phyloP scores from a whole-genome alignment of 1,140 invertebrate species.

The Tetragnatha versicolor region DNA sequence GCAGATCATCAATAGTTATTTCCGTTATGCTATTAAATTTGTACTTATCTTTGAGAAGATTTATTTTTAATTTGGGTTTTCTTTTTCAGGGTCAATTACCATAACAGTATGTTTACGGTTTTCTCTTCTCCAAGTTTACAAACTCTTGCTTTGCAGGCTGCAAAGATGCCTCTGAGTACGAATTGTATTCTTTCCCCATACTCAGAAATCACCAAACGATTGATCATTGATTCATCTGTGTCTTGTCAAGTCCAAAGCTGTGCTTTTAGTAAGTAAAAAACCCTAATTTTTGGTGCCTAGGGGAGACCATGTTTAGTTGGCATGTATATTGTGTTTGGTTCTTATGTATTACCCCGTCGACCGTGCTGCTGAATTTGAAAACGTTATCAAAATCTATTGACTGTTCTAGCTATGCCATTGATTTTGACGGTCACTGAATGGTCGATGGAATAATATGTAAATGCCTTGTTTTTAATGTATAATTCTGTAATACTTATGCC shows the following conservation, averaged over 20 bases:
- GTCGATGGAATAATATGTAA: no score
- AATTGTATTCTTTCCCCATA: conserved; percentile 51
- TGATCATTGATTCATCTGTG: conserved; percentile 27
- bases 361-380: no score
- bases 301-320: no score
- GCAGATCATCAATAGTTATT: not conserved
- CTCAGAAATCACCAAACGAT: conserved; percentile 35
- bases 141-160: not conserved
- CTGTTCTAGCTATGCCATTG: no score
- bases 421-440: no score
- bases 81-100: conserved; percentile 31
- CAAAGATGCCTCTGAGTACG: conserved; percentile 27
- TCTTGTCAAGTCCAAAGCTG: conserved; percentile 17
- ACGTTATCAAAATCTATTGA: no score
- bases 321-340: no score
- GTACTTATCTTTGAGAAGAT: not conserved
- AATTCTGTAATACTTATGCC: no score
- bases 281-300: no score
- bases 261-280: conserved; percentile 35
- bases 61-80: conserved; percentile 4
- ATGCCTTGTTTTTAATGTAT: no score
- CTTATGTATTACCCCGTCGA: no score
- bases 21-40: not conserved
- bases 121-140: conserved; percentile 25
- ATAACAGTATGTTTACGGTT: conserved; percentile 29